Base-by-base conservation (phyloP, 2,888 invertebrate species). In the Baronia brevicornis region DNA sequence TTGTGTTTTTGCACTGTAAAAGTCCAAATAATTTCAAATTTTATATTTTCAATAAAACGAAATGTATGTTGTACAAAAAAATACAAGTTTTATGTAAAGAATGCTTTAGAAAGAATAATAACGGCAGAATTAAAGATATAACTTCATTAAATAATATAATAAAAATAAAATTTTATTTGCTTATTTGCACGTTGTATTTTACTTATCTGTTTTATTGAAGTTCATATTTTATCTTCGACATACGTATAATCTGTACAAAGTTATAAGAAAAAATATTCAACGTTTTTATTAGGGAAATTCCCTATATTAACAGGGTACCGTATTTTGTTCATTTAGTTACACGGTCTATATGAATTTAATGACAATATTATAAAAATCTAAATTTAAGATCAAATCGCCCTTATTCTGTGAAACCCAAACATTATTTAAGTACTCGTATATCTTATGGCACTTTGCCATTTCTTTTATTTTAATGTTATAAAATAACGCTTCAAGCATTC, bases 261-360 rank as follows among this genome's bases (percentile, higher is more conserved):
- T 43, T 36, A 41, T 32, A 34, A 28, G 38, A 36, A 43, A 39
- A 37, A 34, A n/a, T 44, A 33, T 41, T 39, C 33, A 24, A 43
- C 38, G 47, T 36, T 36, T 44, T 46, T 43, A 36, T 33, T 33
- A 50, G 52, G 54, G 50, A 43, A 39, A 34, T 38, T 48, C 48
- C 60, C 54, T 56, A 57, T 48, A 49, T 46, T 51, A 60, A 70
- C 73, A 74, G 74, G 74, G 74, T 75, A 74, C 65, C 52, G 51
- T 44, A 29, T 62, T 63, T 56, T 37, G 39, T 65, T 60, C 33
- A 18, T 47, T 48, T 54, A 35, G 47, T 48, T 47, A 8, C 38
- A 36, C 40, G 51, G 53, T 70, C 48, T 51, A 58, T 59, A 62
- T 60, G 52, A 64, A 66, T 56, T 65, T 63, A 44, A 63, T 55